Conservation (phyloP, 2,113 vertebrate species). For the Crocuta crocuta region DNA sequence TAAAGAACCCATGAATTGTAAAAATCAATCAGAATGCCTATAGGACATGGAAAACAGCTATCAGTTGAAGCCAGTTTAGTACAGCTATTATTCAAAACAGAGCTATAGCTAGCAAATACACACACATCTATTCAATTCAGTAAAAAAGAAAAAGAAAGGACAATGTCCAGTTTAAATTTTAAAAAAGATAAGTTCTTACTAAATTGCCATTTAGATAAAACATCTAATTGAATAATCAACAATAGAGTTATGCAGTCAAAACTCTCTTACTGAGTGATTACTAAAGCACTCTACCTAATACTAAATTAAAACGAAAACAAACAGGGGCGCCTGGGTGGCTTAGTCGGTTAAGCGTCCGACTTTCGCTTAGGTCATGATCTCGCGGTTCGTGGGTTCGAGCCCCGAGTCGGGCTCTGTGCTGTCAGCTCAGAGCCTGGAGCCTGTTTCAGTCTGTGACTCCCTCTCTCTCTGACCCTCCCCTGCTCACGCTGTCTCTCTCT, state of each 20-base stretch:
- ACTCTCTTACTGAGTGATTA: neutral
- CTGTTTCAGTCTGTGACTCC: too few relatives aligned
- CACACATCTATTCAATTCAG: neutral
- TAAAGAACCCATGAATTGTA: constrained; percentile 69
- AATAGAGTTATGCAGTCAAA: neutral
- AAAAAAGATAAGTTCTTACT: neutral
- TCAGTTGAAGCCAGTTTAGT: constrained; percentile 53
- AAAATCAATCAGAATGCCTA: constrained; percentile 75
- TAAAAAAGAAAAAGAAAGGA: constrained; percentile 4
- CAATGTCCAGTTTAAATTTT: neutral
- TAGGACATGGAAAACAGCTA: constrained; percentile 59
- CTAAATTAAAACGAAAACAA: neutral
- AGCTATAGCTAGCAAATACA: constrained; percentile 23
- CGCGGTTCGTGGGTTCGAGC: too few relatives aligned
- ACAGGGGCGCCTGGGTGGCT: too few relatives aligned
- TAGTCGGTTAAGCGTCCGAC: too few relatives aligned
- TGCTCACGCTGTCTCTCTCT: too few relatives aligned
- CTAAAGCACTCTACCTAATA: neutral
- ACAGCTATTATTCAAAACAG: constrained; percentile 62
- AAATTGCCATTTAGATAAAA: neutral
- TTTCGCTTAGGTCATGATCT: too few relatives aligned
- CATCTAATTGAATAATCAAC: neutral
- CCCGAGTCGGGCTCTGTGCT: too few relatives aligned
- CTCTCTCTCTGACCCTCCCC: too few relatives aligned
- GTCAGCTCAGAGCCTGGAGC: too few relatives aligned